Evolutionary conservation across 2,113 vertebrate genomes (phyloP).

Genomic region (Sceloporus tristichus): DNA sequence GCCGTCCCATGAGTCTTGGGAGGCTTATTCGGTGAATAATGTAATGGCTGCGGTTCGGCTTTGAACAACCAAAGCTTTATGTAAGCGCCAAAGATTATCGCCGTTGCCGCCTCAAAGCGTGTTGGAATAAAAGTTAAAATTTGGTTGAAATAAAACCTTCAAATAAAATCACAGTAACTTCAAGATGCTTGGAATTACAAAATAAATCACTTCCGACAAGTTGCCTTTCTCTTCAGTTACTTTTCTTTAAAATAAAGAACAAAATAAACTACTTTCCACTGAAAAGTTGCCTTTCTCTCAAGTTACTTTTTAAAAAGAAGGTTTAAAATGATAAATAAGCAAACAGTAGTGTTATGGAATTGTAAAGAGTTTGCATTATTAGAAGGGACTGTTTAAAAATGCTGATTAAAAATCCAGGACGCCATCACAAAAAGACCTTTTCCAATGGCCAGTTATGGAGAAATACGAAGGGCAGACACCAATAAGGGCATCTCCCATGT

Average conservation of each 20-base stretch:
- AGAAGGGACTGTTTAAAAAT: not conserved
- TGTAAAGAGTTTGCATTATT: not conserved
- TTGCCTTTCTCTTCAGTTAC: not conserved
- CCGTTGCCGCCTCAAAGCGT: not conserved
- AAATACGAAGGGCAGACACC: too few species aligned
- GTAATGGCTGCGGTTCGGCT: slow-evolving; percentile 22
- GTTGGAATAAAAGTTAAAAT: not conserved
- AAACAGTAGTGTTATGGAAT: not conserved
- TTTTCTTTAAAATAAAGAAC: not conserved
- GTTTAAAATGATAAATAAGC: not conserved
- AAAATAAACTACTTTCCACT: not conserved
- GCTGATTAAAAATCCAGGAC: too few species aligned
- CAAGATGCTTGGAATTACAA: not conserved
- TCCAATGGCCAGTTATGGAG: too few species aligned
- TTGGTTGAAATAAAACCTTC: too few species aligned
- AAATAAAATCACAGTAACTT: not conserved
- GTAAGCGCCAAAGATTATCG: slow-evolving; percentile 5
- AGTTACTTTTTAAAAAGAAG: too few species aligned
- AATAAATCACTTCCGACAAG: not conserved
- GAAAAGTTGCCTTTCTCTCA: not conserved
- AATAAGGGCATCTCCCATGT: too few species aligned
- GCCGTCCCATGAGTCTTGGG: not conserved
- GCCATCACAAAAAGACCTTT: too few species aligned
- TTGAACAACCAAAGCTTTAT: not conserved
- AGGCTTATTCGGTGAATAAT: slow-evolving; percentile 8